Percentiles rank a stretch among this genome's conserved stretches.
phyloP scores from a whole-genome alignment of 2,113 vertebrate species.

The Platycercus adscitus region DNA sequence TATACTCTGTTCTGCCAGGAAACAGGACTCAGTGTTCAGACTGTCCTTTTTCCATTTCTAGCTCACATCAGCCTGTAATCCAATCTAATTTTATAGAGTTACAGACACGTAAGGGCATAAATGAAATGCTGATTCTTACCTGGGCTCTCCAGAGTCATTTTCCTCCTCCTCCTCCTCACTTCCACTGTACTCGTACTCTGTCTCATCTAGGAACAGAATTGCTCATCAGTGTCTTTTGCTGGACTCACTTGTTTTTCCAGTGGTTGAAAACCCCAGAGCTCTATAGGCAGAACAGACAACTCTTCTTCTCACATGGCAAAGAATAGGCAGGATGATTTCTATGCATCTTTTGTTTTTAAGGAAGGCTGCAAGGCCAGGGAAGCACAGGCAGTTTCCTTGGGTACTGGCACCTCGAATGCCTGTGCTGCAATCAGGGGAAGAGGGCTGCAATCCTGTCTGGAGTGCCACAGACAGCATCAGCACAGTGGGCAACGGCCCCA shows the following conservation, averaged over 20 bases:
- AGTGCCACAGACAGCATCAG: rapidly evolving
- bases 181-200: conserved; percentile 97
- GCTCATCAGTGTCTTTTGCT: conserved; percentile 55
- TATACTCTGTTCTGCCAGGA: background rate
- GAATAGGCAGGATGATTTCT: background rate
- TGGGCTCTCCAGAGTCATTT: conserved; percentile 94
- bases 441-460: background rate
- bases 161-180: conserved; percentile 98
- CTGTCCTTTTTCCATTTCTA: background rate
- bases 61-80: background rate
- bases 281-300: background rate
- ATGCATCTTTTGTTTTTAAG: background rate
- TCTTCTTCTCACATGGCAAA: background rate
- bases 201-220: conserved; percentile 88
- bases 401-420: background rate
- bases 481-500: background rate
- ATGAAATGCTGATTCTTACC: conserved; percentile 73
- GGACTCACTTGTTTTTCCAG: conserved; percentile 41
- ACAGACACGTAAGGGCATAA: background rate
- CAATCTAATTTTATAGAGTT: background rate
- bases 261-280: background rate
- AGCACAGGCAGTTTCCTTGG: background rate
- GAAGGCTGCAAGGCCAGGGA: background rate
- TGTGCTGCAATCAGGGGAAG: background rate
- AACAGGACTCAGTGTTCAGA: background rate